Evolutionary conservation across 37 sponge, comb jelly and placozoan species (phyloP).

Genomic region (Ephydatia muelleri): DNA sequence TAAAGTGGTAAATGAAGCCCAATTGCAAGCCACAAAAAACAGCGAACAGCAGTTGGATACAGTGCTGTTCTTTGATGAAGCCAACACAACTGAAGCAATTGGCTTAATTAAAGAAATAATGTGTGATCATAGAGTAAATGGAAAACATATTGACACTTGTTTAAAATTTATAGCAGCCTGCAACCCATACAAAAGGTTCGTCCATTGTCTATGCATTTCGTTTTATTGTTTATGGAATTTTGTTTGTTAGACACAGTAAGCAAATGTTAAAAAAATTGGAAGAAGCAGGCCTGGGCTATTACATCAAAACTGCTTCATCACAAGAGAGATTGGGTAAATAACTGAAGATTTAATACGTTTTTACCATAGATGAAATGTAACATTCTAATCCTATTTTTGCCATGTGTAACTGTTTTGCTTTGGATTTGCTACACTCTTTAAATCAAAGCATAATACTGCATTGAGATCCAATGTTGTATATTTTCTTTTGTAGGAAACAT

Average conservation of each 20-base stretch:
- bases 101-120: slow-evolving; percentile 97
- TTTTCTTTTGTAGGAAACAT: slow-evolving; percentile 42
- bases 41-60: slow-evolving; percentile 40
- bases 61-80: slow-evolving; percentile 98
- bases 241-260: slow-evolving; percentile 50
- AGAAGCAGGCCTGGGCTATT: slow-evolving; percentile 87
- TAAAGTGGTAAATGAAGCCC: slow-evolving; percentile 42
- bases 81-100: slow-evolving; percentile 93
- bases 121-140: slow-evolving; percentile 92
- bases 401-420: too few relatives aligned
- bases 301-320: slow-evolving; percentile 28
- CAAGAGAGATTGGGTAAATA: slow-evolving; percentile 67
- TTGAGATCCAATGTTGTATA: too few relatives aligned
- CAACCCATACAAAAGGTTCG: slow-evolving; percentile 92
- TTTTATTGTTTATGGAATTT: not conserved
- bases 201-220: not conserved
- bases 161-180: slow-evolving; percentile 96
- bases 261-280: slow-evolving; percentile 84
- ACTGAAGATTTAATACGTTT: not conserved
- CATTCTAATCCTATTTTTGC: too few relatives aligned
- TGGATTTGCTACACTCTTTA: not conserved
- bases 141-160: slow-evolving; percentile 57
- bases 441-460: not conserved
- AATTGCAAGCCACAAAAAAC: slow-evolving; percentile 38
- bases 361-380: too few relatives aligned